These are phyloP conservation scores for Cheilosia urbana DNA, from an alignment of 2,888 invertebrate species.

Conservation along the genomic window DNA sequence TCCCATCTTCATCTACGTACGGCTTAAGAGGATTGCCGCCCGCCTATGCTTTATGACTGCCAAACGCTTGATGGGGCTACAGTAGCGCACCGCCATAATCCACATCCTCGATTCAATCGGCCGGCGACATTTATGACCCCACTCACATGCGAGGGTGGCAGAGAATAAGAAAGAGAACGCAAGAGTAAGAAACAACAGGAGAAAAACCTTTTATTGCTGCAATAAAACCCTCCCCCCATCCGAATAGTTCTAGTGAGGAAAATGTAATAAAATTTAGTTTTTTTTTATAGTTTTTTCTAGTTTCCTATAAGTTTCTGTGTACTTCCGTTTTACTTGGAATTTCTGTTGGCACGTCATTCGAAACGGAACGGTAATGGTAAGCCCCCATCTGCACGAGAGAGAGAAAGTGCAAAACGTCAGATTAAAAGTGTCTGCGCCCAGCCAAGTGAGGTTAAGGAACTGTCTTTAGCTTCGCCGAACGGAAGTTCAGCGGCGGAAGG, in stretches of 20 bases:
- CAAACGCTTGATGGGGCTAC: constrained; percentile 38
- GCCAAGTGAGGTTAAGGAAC: constrained; percentile 71
- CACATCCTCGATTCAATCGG: constrained; percentile 50
- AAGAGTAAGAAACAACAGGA: constrained; percentile 4
- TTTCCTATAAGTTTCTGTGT: not conserved
- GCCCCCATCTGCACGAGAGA: constrained; percentile 6
- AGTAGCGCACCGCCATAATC: constrained; percentile 37
- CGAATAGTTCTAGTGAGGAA: constrained; percentile 65
- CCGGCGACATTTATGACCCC: constrained; percentile 62
- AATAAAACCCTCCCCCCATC: constrained; percentile 37
- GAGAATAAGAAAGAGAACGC: constrained; percentile 1
- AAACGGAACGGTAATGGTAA: constrained; percentile 8
- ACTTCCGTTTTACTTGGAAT: constrained; percentile 29
- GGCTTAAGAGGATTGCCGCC: constrained; percentile 28
- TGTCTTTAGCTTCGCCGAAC: constrained; percentile 63
- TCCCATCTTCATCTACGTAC: constrained; percentile 33
- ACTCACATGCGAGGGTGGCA: constrained; percentile 39
- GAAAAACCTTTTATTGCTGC: constrained; percentile 53
- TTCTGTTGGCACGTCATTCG: constrained; percentile 36
- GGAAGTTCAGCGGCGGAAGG: constrained; percentile 54
- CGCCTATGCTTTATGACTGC: constrained; percentile 50
- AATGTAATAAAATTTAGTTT: constrained; percentile 52
- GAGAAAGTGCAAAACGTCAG: constrained; percentile 67
- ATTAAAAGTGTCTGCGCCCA: constrained; percentile 64
- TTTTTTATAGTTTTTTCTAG: constrained; percentile 13